Evolutionary conservation across 1,140 invertebrate species (phyloP).

Genomic region (Dendrolimus kikuchii): DNA sequence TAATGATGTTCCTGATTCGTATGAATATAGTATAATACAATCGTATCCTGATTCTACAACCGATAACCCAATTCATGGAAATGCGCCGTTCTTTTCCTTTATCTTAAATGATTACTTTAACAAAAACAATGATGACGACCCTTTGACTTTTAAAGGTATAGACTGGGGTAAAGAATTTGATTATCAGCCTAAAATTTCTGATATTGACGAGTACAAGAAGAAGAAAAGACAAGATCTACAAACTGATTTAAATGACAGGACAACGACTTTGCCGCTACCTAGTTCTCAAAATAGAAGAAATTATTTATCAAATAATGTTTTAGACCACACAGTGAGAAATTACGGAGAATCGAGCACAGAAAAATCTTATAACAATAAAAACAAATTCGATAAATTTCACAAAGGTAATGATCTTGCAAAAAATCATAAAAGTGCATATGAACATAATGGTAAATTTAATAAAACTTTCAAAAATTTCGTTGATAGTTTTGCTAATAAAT

Average conservation of each 20-base stretch:
- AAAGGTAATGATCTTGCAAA: slow-evolving; percentile 16
- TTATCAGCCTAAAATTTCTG: slow-evolving; percentile 16
- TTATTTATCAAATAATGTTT: no score
- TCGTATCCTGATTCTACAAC: slow-evolving; percentile 10
- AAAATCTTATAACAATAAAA: slow-evolving; percentile 16
- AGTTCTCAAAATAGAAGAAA: no score
- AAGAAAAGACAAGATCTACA: slow-evolving; percentile 23
- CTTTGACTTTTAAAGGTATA: slow-evolving; percentile 35
- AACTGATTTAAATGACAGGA: slow-evolving; percentile 7
- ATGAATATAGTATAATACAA: not conserved
- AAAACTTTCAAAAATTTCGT: slow-evolving; percentile 46
- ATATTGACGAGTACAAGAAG: slow-evolving; percentile 17
- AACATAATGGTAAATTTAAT: slow-evolving; percentile 24
- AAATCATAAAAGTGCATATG: slow-evolving; percentile 15
- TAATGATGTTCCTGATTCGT: slow-evolving; percentile 17
- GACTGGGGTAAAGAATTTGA: slow-evolving; percentile 46
- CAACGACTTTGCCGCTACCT: not conserved
- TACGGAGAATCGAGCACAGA: slow-evolving; percentile 20
- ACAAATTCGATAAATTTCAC: slow-evolving; percentile 23
- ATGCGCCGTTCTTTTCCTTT: slow-evolving; percentile 48
- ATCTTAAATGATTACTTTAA: slow-evolving; percentile 51
- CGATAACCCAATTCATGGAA: slow-evolving; percentile 40
- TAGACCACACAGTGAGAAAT: not conserved
- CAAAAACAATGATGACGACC: slow-evolving; percentile 41
- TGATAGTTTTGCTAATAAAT: slow-evolving; percentile 46